Evolutionary conservation across 2,113 vertebrate species (phyloP).

Genomic region (Carassius carassius): DNA sequence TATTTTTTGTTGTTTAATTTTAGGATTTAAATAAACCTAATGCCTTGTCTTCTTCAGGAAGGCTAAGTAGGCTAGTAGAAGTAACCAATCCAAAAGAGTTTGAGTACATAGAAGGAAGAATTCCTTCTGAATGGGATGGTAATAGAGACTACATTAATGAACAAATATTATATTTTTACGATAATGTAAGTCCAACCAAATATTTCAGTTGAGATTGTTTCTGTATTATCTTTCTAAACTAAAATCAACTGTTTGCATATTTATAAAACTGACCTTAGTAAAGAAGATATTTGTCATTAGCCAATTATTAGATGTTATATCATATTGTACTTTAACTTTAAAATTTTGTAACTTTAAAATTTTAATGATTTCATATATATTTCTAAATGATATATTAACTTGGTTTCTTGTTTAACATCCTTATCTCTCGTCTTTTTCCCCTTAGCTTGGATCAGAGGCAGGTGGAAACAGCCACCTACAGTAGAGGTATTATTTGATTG

Average conservation of each 20-base stretch:
- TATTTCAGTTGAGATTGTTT: background rate
- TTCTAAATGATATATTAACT: background rate
- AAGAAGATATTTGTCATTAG: background rate
- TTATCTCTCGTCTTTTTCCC: slow-evolving; percentile 60
- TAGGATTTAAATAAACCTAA: background rate
- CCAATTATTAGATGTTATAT: no score
- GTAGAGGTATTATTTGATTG: slow-evolving; percentile 81
- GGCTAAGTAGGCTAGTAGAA: slow-evolving; percentile 82
- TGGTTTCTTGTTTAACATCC: background rate
- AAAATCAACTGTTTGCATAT: background rate
- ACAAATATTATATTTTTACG: slow-evolving; percentile 46
- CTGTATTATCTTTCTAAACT: background rate
- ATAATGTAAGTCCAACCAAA: slow-evolving; percentile 52
- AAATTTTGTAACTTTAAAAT: background rate
- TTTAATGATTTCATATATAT: slow-evolving; percentile 46
- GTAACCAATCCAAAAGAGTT: slow-evolving; percentile 74
- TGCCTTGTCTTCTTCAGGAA: slow-evolving; percentile 72
- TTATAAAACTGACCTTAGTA: background rate
- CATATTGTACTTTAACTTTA: background rate
- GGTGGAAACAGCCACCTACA: slow-evolving; percentile 87
- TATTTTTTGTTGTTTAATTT: background rate
- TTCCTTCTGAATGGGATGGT: slow-evolving; percentile 97
- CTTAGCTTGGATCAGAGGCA: slow-evolving; percentile 94
- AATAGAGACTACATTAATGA: slow-evolving; percentile 54
- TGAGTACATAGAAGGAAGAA: slow-evolving; percentile 81